phyloP scores from a whole-genome alignment of 2,888 invertebrate genomes.

The Fragum sueziense region DNA sequence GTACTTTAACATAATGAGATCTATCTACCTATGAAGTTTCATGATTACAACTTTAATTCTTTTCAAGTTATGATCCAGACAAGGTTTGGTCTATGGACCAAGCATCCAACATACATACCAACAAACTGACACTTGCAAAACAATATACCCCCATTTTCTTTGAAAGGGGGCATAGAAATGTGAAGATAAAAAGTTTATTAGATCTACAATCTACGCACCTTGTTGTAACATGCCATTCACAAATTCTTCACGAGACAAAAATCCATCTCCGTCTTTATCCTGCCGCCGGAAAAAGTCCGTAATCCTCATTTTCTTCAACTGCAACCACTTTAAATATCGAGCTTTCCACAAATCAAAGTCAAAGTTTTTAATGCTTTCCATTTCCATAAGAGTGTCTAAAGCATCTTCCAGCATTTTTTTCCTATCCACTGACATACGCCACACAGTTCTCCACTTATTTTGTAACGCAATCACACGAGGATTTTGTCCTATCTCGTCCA shows the following conservation, averaged over 20 bases:
- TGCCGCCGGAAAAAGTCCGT: slow-evolving; percentile 82
- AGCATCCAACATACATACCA: no score
- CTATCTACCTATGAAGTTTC: no score
- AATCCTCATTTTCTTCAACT: slow-evolving; percentile 80
- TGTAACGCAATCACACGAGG: slow-evolving; percentile 79
- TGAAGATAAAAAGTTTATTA: no score
- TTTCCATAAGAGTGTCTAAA: slow-evolving; percentile 80
- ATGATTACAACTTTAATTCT: no score
- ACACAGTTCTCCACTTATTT: slow-evolving; percentile 81
- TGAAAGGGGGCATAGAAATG: no score
- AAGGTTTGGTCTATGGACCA: no score
- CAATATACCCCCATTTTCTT: no score
- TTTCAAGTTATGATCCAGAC: no score
- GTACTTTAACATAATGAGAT: no score
- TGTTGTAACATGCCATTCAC: slow-evolving; percentile 81
- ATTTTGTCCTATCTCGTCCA: slow-evolving; percentile 76
- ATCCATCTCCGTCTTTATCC: slow-evolving; percentile 80
- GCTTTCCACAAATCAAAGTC: slow-evolving; percentile 81
- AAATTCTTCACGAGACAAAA: slow-evolving; percentile 79
- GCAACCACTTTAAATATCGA: slow-evolving; percentile 81
- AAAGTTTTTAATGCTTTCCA: slow-evolving; percentile 82
- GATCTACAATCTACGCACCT: no score
- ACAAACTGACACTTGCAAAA: no score
- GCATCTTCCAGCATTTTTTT: slow-evolving; percentile 81
- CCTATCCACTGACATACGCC: slow-evolving; percentile 81